Evolutionary conservation across 2,113 vertebrate species (phyloP), one percentile per base, ranked within the genome.

Genomic region (Cacatua alba): DNA sequence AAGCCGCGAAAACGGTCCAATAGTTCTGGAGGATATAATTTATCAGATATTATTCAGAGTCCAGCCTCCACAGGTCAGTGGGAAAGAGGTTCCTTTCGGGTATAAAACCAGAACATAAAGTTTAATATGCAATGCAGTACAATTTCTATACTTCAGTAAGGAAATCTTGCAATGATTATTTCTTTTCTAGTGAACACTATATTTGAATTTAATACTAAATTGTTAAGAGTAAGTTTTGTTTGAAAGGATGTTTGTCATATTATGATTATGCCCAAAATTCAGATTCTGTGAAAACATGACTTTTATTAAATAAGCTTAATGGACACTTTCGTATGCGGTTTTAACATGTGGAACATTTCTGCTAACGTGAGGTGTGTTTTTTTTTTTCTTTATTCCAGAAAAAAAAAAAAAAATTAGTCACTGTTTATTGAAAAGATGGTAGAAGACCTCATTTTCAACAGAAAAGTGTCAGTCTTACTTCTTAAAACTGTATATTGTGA

Each of bases 21-120:
- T 98, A 99, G 99, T 96, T 99, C 99, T 82, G 99, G 99, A 72
- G 99, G 99, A 44, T 99, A 99, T 96, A 99, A 99, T 68, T 98
- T 99, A n/a, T 99, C 99, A 80, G 98, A 99, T 95, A 96, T 99
- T 94, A 99, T 99, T 97, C 99, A 99, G 82, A 99, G 98, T 96
- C 98, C 99, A 25, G 97, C 99, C 60, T 96, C 98, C 82, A 92
- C 98, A 98, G 99, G 99, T 99, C 76, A 97, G 98, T 98, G 43
- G n/a, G 53, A 85, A 94, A 88, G 68, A 28, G 12, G n/a, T 93
- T 71, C 33, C 20, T 67, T 91, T 71, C 26, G 62, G 17, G 7
- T 65, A 43, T 80, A 91, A 88, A 86, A 83, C 0, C 17, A 63
- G 63, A 86, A 63, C 26, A 12, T 72, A 1, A 65, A 41, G 13